Percentiles rank a stretch among this genome's conserved stretches.
Conservation (phyloP, 2,888 invertebrate genomes). For the Panopea generosa region DNA sequence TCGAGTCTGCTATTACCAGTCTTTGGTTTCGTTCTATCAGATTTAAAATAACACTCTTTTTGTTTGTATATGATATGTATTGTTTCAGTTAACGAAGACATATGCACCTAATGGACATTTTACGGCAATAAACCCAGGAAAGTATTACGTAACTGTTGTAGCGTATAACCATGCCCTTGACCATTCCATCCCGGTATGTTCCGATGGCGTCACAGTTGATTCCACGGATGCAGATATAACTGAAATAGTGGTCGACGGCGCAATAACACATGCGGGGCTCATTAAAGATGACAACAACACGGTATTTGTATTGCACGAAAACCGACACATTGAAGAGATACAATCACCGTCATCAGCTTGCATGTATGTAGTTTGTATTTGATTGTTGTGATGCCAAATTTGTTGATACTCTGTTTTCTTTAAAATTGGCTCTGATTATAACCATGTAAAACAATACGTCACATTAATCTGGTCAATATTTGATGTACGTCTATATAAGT, state of each 20-base stretch:
- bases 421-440: too few species aligned
- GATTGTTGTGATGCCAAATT: too few species aligned
- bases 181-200: slow-evolving; percentile 62
- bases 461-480: too few species aligned
- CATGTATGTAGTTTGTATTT: slow-evolving; percentile 4
- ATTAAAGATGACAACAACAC: slow-evolving; percentile 5
- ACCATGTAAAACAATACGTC: too few species aligned
- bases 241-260: slow-evolving; percentile 48
- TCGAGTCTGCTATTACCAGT: too few species aligned
- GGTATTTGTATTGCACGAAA: background rate
- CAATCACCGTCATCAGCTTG: background rate
- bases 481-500: too few species aligned
- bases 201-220: slow-evolving; percentile 66
- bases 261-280: slow-evolving; percentile 37
- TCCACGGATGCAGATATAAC: slow-evolving; percentile 37
- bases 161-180: slow-evolving; percentile 66
- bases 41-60: too few species aligned
- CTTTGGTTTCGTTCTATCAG: too few species aligned
- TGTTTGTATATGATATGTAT: too few species aligned
- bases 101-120: slow-evolving; percentile 24
- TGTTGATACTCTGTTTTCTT: too few species aligned
- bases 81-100: slow-evolving; percentile 50
- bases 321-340: background rate
- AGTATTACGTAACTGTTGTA: slow-evolving; percentile 67
- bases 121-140: slow-evolving; percentile 41